Evolutionary conservation across 2,888 invertebrate species (phyloP).

Genomic region (Abrostola tripartita): DNA sequence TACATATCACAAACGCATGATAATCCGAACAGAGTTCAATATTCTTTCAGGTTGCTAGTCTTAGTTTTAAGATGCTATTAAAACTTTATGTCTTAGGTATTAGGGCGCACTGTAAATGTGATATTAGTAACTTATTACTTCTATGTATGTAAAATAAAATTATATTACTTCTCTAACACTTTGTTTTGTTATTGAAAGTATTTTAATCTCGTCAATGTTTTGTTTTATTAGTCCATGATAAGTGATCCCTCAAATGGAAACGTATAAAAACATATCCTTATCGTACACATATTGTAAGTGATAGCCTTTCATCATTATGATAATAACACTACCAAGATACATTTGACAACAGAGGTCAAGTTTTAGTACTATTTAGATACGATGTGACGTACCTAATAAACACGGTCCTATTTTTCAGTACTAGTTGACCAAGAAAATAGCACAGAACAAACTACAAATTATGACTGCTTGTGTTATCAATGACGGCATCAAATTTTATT

Average conservation of each 20-base stretch:
- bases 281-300: conserved; percentile 11
- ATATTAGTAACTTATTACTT: conserved; percentile 84
- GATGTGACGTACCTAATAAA: background rate
- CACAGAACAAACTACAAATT: too few species aligned
- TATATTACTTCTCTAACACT: conserved; percentile 55
- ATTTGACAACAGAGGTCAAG: background rate
- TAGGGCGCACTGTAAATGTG: conserved; percentile 84
- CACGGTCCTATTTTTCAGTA: too few species aligned
- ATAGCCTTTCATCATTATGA: conserved; percentile 1
- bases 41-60: conserved; percentile 83
- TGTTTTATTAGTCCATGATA: conserved; percentile 17
- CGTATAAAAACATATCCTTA: conserved; percentile 26
- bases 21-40: conserved; percentile 79
- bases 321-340: background rate
- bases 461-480: too few species aligned
- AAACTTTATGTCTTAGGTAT: conserved; percentile 62
- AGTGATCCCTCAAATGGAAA: conserved; percentile 9
- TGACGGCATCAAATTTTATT: too few species aligned
- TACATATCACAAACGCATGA: conserved; percentile 84
- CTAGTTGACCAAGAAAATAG: too few species aligned
- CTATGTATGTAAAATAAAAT: conserved; percentile 72
- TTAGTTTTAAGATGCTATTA: conserved; percentile 76
- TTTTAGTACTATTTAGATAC: background rate
- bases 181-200: conserved; percentile 31
- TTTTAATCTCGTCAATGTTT: background rate